Evolutionary conservation across 2,888 invertebrate species (phyloP).

Genomic region (Gryllus longicercus): DNA sequence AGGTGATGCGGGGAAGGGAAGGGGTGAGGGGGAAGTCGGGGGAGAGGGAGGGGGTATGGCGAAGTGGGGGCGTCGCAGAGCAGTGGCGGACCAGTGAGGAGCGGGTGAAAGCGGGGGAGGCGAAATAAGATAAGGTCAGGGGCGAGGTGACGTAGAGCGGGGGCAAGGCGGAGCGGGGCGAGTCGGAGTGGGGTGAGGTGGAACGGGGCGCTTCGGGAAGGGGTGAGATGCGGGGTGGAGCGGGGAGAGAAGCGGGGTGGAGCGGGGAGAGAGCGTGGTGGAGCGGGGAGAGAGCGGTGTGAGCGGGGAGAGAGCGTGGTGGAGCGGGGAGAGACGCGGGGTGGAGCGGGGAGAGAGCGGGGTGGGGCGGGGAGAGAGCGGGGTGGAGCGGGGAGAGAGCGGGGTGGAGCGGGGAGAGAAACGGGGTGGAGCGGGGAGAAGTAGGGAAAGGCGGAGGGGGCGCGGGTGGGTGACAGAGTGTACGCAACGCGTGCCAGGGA

Average conservation of each 20-base stretch:
- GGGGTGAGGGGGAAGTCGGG: too few relatives aligned
- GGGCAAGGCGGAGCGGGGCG: background rate
- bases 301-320: background rate
- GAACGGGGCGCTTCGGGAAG: too few relatives aligned
- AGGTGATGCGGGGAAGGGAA: background rate
- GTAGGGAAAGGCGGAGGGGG: background rate
- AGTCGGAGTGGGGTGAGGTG: background rate
- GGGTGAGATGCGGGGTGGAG: background rate
- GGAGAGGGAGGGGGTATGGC: too few relatives aligned
- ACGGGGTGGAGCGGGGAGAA: background rate
- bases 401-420: background rate
- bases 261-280: background rate
- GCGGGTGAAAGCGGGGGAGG: too few relatives aligned
- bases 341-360: background rate
- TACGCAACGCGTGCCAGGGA: background rate
- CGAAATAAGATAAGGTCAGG: too few relatives aligned
- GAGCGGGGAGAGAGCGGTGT: background rate
- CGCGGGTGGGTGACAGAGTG: background rate
- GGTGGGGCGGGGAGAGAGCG: background rate
- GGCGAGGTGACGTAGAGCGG: too few relatives aligned
- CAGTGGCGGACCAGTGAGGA: too few relatives aligned
- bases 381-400: background rate
- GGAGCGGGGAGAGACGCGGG: background rate
- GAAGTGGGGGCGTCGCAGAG: too few relatives aligned
- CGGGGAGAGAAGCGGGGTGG: background rate